phyloP scores from a whole-genome alignment of 2,888 invertebrate species.

The Acheta domesticus region DNA sequence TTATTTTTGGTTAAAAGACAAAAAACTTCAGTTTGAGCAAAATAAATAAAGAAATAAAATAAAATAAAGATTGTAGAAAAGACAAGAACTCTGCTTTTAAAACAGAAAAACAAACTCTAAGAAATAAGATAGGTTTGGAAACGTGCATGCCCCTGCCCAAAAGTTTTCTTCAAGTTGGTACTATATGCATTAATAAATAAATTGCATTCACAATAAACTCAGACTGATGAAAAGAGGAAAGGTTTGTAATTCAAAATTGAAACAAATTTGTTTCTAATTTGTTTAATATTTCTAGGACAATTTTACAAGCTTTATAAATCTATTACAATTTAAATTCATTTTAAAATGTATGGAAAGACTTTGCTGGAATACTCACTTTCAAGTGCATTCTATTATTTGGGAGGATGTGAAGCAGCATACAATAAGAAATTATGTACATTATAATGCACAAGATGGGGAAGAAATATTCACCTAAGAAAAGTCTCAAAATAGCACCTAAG shows the following conservation, averaged over 20 bases:
- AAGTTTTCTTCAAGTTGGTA: too few species aligned
- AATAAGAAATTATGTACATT: constrained; percentile 7
- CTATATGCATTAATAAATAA: too few species aligned
- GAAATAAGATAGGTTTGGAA: too few species aligned
- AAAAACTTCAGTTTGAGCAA: too few species aligned
- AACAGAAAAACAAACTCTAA: too few species aligned
- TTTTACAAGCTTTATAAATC: constrained; percentile 7
- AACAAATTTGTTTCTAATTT: neutral
- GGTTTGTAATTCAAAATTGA: neutral
- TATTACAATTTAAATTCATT: constrained; percentile 1
- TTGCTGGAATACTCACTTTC: neutral
- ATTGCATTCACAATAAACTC: too few species aligned
- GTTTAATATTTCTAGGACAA: constrained; percentile 18
- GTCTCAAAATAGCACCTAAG: constrained; percentile 3
- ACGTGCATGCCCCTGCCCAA: too few species aligned
- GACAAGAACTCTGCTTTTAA: too few species aligned
- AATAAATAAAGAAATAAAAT: too few species aligned
- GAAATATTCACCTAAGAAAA: neutral
- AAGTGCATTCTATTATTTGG: constrained; percentile 1
- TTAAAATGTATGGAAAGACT: constrained; percentile 18
- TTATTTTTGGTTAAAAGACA: too few species aligned
- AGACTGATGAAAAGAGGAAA: neutral
- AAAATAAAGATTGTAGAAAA: too few species aligned
- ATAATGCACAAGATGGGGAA: neutral
- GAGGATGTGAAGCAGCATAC: constrained; percentile 2